A percentile compares a stretch with the other conserved stretches of the same genome.
Evolutionary conservation across 2,888 invertebrate genomes (phyloP).

Genomic region (Coronaproctus castanopsis): DNA sequence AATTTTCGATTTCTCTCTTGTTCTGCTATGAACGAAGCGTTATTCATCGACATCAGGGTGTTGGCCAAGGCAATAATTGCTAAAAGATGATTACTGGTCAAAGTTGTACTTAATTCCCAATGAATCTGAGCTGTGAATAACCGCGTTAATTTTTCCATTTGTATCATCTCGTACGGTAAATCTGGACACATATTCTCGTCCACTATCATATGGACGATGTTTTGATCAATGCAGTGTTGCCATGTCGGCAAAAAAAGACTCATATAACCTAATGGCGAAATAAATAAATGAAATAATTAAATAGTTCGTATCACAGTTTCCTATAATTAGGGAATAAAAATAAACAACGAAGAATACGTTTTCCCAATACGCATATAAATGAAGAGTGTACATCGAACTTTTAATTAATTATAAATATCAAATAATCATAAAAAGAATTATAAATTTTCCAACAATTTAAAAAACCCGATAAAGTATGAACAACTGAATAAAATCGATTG

Average conservation of each 20-base stretch:
- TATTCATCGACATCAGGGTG: constrained; percentile 94
- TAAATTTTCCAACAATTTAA: no score
- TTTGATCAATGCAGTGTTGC: constrained; percentile 31
- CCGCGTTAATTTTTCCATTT: constrained; percentile 55
- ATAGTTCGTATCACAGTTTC: no score
- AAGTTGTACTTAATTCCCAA: constrained; percentile 87
- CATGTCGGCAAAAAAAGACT: constrained; percentile 78
- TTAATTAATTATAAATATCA: no score
- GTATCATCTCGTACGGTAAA: constrained; percentile 47
- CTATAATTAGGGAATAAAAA: no score
- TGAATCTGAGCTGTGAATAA: constrained; percentile 71
- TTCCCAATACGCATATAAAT: no score
- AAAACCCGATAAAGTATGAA: no score
- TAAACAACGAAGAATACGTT: no score
- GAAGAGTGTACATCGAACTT: no score
- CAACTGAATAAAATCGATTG: no score
- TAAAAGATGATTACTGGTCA: constrained; percentile 88
- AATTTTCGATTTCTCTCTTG: constrained; percentile 60
- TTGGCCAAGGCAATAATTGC: constrained; percentile 87
- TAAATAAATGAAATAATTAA: no score
- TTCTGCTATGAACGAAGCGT: constrained; percentile 78
- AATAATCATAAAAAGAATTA: no score
- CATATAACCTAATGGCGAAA: constrained; percentile 49
- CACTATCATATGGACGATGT: constrained; percentile 18
- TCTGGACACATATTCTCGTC: constrained; percentile 28